Conservation (phyloP, 2,113 vertebrate genomes). For the Dendrocopos noguchii region DNA sequence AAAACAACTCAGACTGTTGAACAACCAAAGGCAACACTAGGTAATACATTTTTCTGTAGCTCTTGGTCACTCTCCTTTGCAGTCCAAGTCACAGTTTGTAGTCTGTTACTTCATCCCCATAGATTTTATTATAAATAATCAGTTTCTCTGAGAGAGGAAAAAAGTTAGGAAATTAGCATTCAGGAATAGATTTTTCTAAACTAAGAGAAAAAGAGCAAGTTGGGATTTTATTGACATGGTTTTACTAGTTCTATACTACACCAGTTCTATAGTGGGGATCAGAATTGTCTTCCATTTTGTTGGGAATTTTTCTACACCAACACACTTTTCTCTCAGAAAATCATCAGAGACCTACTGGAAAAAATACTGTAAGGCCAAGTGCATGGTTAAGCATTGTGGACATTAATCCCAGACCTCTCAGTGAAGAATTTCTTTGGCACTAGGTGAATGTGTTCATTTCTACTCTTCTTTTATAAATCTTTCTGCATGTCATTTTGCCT, state of each 20-base stretch:
- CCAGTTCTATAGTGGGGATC: background rate
- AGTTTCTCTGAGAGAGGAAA: background rate
- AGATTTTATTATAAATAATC: background rate
- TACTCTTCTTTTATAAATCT: background rate
- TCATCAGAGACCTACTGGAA: background rate
- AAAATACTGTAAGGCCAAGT: background rate
- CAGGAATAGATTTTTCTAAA: background rate
- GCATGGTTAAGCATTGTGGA: background rate
- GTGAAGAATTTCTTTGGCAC: background rate
- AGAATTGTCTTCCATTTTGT: background rate
- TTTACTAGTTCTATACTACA: background rate
- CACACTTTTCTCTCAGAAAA: background rate
- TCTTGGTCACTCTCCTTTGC: background rate
- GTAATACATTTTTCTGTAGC: constrained; percentile 14
- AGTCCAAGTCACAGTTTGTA: background rate
- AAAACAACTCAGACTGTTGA: constrained; percentile 50
- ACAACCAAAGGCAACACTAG: constrained; percentile 44
- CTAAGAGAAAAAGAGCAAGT: background rate
- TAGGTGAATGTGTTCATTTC: background rate
- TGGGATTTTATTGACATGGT: rapidly evolving
- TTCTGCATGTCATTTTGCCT: background rate
- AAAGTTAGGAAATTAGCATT: background rate
- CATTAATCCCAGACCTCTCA: background rate
- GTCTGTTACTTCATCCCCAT: background rate
- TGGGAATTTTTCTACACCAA: background rate